Base-by-base conservation (phyloP, 2,113 vertebrate species). In the Brachyhypopomus occidentalis region DNA sequence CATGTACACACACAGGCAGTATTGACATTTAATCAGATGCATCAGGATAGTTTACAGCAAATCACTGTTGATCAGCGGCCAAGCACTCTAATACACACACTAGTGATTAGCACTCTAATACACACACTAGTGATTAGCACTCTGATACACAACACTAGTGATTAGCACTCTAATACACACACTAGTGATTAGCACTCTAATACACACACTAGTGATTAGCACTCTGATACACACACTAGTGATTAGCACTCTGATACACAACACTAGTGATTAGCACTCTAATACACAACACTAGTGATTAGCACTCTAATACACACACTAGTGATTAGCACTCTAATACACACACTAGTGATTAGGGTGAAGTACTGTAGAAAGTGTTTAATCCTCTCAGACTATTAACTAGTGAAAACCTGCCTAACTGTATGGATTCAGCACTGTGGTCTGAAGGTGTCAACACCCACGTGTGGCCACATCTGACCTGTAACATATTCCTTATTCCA, bases 371-470 rank as follows among this genome's bases (percentile, higher is more conserved):
- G 66, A 17, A 69, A 30, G n/a, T 23, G 66, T n/a, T 38, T 20
- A 6, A 20, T 38, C 27, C 25, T 27, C 66, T 19, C 19, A 38
- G 38, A 38, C 64, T 27, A 67, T 67, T 67, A 67, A 5, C 6
- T 36, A n/a, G 66, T 19, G 34, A 38, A 8, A 1, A 20, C 23
- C 14, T 9, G 30, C 17, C 36, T 69, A 69, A 52, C 45, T 69
- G 19, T 69, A 38, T 69, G 66, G 66, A 69, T 69, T 69, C 30
- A 69, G n/a, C 66, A n/a, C 66, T 69, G 66, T 19, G 64, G 6
- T 38, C 30, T 38, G 66, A 66, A 34, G 16, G 36, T 69, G 20
- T 69, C 66, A 38, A 8, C 27, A 36, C 27, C 27, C 64, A 67
- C 27, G 27, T 66, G 27, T 22, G 1, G 27, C 7, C 30, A 23